A percentile compares a stretch with the other conserved stretches of the same genome.
These are phyloP conservation scores for Bimastos eiseni DNA, from an alignment of 2,888 invertebrate species.

Conservation along the genomic window DNA sequence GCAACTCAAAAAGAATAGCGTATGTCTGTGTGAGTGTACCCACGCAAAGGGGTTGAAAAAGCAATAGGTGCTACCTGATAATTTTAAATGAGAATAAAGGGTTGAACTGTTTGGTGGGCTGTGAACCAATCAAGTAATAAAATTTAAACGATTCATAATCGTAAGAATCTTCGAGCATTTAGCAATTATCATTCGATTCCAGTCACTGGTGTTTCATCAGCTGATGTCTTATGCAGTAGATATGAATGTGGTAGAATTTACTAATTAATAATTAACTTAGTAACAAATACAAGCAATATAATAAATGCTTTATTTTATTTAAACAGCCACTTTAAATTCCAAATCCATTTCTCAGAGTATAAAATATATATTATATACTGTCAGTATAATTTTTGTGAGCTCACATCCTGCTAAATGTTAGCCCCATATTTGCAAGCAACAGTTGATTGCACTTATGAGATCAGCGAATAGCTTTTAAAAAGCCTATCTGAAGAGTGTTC, in stretches of 20 bases:
- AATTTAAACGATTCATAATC: background rate
- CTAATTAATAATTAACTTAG: too few species aligned
- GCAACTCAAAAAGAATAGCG: too few species aligned
- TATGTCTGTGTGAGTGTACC: too few species aligned
- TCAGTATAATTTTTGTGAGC: too few species aligned
- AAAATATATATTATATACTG: background rate
- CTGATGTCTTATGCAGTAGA: background rate
- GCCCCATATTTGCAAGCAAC: background rate
- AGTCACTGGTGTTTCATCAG: background rate
- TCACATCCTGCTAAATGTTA: background rate
- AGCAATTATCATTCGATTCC: too few species aligned
- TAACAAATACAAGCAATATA: too few species aligned
- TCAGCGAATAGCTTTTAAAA: background rate
- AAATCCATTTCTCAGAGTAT: background rate
- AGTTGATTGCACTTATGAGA: background rate
- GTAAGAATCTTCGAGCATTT: background rate
- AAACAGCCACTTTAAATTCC: background rate
- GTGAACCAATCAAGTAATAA: background rate
- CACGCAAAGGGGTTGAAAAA: too few species aligned
- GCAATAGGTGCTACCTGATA: background rate
- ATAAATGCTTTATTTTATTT: background rate
- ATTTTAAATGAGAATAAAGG: background rate
- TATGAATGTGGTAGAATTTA: too few species aligned
- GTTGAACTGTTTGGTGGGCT: background rate
- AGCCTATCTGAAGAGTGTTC: background rate